Evolutionary conservation across 2,888 invertebrate species (phyloP), one percentile per base, ranked within the genome.

Genomic region (Andrena hattorfiana): DNA sequence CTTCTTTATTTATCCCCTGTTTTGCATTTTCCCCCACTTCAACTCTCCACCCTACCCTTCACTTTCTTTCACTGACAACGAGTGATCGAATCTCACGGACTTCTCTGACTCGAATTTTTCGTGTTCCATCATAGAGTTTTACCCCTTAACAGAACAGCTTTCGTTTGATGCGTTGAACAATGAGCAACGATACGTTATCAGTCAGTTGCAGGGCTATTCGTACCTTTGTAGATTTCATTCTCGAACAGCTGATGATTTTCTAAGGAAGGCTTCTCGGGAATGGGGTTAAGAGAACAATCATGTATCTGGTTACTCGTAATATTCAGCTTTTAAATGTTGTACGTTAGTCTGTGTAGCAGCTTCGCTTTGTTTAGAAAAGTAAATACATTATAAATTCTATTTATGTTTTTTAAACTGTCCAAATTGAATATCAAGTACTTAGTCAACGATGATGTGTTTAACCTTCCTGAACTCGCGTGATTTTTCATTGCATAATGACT

Each of bases 51-150:
- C 26, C 56, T 3, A 1, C 10, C 56, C 10, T n/a, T 60, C 64
- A 54, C 51, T 79, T 79, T 80, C 48, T 73, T 73, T 73, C 80
- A 79, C 67, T 79, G 80, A 67, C 81, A 81, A 81, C 80, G 81
- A 81, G 81, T 48, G 49, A 35, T 28, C 5, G 7, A 60, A 60
- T 60, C 26, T 59, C 16, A 26, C 23, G 16, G 2, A 26, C 7
- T 32, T 16, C 28, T 35, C n/a, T 13, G n/a, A 8, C 26, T 32
- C 23, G 63, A 35, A 7, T 60, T 16, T 28, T 10, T 62, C 8
- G 1, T 2, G 30, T 7, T n/a, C 30, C 30, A 4, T 13, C 10
- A 1, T 23, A 10, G 56, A 26, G 4, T 5, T 10, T 26, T 56
- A 5, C 5, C 10, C 56, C 6, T 63, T 20, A 5, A 23, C n/a